Conservation (phyloP, 2,888 invertebrate species). For the Diaprepes abbreviatus region DNA sequence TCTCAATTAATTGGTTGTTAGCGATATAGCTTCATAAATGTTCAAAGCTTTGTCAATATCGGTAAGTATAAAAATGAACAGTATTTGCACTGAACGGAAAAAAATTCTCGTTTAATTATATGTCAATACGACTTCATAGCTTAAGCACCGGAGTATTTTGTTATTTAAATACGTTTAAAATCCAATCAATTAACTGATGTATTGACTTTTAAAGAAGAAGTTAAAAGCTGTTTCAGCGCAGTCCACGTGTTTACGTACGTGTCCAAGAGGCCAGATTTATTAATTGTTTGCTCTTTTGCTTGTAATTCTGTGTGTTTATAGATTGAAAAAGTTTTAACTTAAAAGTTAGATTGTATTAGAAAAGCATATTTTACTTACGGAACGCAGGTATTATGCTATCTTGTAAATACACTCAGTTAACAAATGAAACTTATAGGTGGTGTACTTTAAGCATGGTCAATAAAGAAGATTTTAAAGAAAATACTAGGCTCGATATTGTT, state of each 20-base stretch:
- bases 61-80: conserved; percentile 35
- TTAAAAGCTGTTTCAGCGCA: conserved; percentile 51
- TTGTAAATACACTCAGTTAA: no score
- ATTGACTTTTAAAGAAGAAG: conserved; percentile 57
- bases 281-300: conserved; percentile 46
- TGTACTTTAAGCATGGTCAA: no score
- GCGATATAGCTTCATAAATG: conserved; percentile 7
- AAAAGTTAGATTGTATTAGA: neutral
- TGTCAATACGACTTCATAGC: conserved; percentile 56
- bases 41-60: conserved; percentile 28
- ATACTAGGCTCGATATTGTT: no score
- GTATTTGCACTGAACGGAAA: conserved; percentile 43
- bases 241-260: conserved; percentile 58
- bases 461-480: no score
- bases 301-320: conserved; percentile 28
- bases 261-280: conserved; percentile 58
- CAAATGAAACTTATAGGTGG: no score
- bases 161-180: conserved; percentile 61
- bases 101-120: conserved; percentile 55
- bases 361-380: neutral
- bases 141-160: conserved; percentile 53
- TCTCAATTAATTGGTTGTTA: conserved; percentile 14
- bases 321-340: neutral
- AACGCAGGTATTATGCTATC: no score
- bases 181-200: conserved; percentile 60